Evolutionary conservation across 2,888 invertebrate genomes (phyloP), one percentile per base, ranked within the genome.

Genomic region (Caenorhabditis angaria): DNA sequence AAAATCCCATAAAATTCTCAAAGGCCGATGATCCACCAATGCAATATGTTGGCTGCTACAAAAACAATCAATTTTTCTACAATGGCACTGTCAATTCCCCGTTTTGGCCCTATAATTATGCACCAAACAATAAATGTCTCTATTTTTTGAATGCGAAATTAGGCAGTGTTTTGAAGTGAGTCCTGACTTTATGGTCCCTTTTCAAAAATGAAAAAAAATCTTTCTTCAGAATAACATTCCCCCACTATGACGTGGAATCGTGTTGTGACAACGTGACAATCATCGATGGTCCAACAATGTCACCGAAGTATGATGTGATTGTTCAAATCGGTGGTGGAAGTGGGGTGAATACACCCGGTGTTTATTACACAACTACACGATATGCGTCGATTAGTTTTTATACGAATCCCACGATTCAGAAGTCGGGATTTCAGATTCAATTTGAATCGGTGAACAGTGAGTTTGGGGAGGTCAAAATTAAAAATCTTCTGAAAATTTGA

Each of bases 291-390:
- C 72, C 70, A 22, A 59, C 71, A 12, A 57, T 14, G 4, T 61
- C 48, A 8, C 65, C 67, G 24, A 72, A 76, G n/a, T n/a, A n/a
- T n/a, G n/a, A n/a, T n/a, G n/a, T n/a, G n/a, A n/a, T n/a, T n/a
- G n/a, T n/a, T n/a, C n/a, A 79, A 70, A 78, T 81, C 62, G 82
- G 82, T 25, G 81, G 81, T 2, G 80, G 80, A 48, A 57, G 63
- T 20, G 81, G 71, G 10, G 75, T 73, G 4, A 61, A 65, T 5
- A 62, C 27, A 0, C 71, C 82, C n/a, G 76, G 76, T n/a, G 56
- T 63, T 14, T 68, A 76, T 32, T 81, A 77, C 66, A 71, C 80
- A 1, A 63, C 71, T 5, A 76, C 74, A 14, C 65, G 81, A 25
- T 69, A 70, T 41, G 77, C 81, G 4, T 63, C 80, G 2, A 61